These are phyloP conservation scores for Anadara kagoshimensis DNA, from an alignment of 1,140 invertebrate genomes.

Conservation along the genomic window DNA sequence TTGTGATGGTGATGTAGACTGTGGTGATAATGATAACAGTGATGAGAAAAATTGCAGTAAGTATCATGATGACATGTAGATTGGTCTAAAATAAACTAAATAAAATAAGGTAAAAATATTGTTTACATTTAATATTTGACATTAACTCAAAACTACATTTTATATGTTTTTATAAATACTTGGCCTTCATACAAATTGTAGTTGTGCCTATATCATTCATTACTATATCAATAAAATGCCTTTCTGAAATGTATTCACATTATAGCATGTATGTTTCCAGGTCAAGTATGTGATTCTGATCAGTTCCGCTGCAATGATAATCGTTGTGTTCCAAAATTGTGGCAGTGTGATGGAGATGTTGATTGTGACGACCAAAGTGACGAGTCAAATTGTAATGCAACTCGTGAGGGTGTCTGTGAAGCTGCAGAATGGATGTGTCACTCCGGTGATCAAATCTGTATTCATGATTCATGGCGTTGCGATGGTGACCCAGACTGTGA, in stretches of 20 bases:
- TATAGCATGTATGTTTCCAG: not conserved
- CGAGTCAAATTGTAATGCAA: slow-evolving; percentile 50
- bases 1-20: slow-evolving; percentile 95
- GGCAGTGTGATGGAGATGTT: slow-evolving; percentile 61
- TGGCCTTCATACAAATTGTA: too few species aligned
- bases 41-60: slow-evolving; percentile 69
- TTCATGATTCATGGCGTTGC: slow-evolving; percentile 88
- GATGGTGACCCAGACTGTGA: slow-evolving; percentile 72
- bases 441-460: slow-evolving; percentile 77
- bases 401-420: too few species aligned
- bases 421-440: too few species aligned
- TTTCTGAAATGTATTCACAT: too few species aligned
- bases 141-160: too few species aligned
- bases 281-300: not conserved
- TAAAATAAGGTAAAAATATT: not conserved
- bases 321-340: slow-evolving; percentile 55
- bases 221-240: too few species aligned
- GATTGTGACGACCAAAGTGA: slow-evolving; percentile 69
- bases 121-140: too few species aligned
- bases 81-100: not conserved
- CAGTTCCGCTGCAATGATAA: slow-evolving; percentile 43
- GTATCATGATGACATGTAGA: not conserved
- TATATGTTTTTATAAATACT: too few species aligned
- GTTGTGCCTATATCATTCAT: too few species aligned
- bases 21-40: slow-evolving; percentile 91